Base-by-base conservation (phyloP, 2,797 vertebrate genomes). In the Triplophysa yarkandensis region DNA sequence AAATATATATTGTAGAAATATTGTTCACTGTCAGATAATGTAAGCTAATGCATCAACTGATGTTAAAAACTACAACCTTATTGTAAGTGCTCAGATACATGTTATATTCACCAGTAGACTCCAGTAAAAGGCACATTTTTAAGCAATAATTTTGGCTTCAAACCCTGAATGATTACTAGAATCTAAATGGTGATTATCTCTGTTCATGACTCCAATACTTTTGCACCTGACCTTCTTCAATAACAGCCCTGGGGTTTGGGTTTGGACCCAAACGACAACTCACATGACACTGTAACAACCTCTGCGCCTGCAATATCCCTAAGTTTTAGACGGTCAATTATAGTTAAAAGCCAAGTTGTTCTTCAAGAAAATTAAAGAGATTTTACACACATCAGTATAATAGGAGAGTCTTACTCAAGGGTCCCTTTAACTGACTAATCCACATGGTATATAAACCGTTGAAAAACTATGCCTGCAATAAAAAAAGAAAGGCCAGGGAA, bases 321-420 rank as follows among this genome's bases (percentile, higher is more conserved):
- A 17, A 17, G 14, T 1, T 30, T 25, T 17, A 30, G 54, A 28
- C 1, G 27, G 27, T 30, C 25, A 30, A 17, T 57, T 57, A 28
- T 30, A 57, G 11, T 25, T 4, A 52, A 52, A 52, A 23, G 11
- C 8, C 10, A 48, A 71, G 14, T 62, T 36, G 28, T 19, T 71
- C 57, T 36, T 63, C 41, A 50, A 32, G 23, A 36, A 63, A 63
- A 62, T 71, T 14, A 39, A 63, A 52, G 23, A 39, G 57, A 50
- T 63, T 63, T 57, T 72, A 46, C 34, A 71, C 68, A 62, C n/a
- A 39, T 52, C 11, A 28, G 55, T 71, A 63, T 52, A 71, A 62
- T 52, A 63, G 69, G 17, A 21, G 27, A 39, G 58, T 57, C 48
- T 60, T 46, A 36, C 63, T 67, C 19, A 74, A 58, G 17, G 23